Evolutionary conservation across 2,888 invertebrate genomes (phyloP).

Genomic region (Aradus depressus): DNA sequence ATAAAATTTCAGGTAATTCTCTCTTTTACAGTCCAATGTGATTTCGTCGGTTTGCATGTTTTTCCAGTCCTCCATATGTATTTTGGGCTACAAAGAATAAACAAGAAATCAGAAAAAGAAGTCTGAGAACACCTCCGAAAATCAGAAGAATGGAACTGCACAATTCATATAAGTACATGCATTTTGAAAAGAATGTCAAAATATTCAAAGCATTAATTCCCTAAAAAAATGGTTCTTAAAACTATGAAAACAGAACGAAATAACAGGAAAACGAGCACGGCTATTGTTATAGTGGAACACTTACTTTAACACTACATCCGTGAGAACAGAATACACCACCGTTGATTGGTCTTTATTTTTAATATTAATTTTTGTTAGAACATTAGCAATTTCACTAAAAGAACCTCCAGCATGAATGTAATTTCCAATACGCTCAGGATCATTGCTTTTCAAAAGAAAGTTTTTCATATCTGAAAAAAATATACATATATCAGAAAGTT

Average conservation of each 20-base stretch:
- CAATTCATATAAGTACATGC: neutral
- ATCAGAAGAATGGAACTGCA: neutral
- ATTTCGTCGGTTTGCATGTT: too few relatives aligned
- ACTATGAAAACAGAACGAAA: neutral
- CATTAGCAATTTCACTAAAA: slow-evolving; percentile 18
- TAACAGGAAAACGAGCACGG: neutral
- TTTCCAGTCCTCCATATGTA: too few relatives aligned
- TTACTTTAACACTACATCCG: slow-evolving; percentile 22
- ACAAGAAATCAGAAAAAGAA: too few relatives aligned
- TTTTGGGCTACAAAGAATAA: too few relatives aligned
- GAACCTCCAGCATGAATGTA: slow-evolving; percentile 23
- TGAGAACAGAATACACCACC: slow-evolving; percentile 21
- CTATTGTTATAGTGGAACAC: neutral
- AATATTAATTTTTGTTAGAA: slow-evolving; percentile 13
- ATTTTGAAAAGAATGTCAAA: neutral
- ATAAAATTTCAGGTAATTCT: too few relatives aligned
- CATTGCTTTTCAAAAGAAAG: slow-evolving; percentile 13
- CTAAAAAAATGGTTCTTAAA: neutral
- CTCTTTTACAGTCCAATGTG: too few relatives aligned
- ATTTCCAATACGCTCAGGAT: slow-evolving; percentile 8
- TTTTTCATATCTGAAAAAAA: slow-evolving; percentile 21
- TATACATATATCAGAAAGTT: too few relatives aligned
- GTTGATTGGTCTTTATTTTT: slow-evolving; percentile 20
- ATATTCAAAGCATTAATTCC: neutral
- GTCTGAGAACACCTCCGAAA: too few relatives aligned